Conservation (phyloP, 2,888 invertebrate species). For the Polydrusus tereticollis region DNA sequence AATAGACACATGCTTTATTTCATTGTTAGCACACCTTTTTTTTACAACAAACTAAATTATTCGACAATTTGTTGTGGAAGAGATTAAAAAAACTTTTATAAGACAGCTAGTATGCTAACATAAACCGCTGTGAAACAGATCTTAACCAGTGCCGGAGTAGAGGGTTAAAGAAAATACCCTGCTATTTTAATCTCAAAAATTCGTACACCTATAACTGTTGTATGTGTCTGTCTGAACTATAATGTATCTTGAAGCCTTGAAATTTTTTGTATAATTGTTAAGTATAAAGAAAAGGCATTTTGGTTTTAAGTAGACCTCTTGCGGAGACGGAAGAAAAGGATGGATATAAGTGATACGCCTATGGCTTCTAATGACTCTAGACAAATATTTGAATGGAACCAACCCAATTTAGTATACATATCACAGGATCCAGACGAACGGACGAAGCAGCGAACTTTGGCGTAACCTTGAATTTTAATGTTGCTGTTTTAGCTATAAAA, state of each 20-base stretch:
- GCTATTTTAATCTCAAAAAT: too few relatives aligned
- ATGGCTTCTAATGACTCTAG: constrained; percentile 30
- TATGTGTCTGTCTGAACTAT: too few relatives aligned
- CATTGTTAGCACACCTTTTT: too few relatives aligned
- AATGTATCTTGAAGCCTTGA: too few relatives aligned
- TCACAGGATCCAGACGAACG: constrained; percentile 30
- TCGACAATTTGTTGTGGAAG: not conserved
- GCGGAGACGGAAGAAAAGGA: too few relatives aligned
- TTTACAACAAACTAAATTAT: not conserved
- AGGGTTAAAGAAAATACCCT: too few relatives aligned
- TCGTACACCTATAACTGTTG: too few relatives aligned
- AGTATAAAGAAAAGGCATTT: too few relatives aligned
- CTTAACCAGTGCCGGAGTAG: not conserved
- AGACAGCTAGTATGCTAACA: constrained; percentile 18
- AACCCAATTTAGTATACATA: constrained; percentile 41
- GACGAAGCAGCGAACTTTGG: constrained; percentile 27
- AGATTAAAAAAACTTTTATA: not conserved
- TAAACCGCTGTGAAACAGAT: constrained; percentile 9
- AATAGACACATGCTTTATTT: too few relatives aligned
- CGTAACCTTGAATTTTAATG: constrained; percentile 42
- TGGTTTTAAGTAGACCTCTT: too few relatives aligned
- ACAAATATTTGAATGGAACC: constrained; percentile 43
- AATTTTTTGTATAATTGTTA: too few relatives aligned
- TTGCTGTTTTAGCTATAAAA: constrained; percentile 34
- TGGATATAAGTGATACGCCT: constrained; percentile 4